Evolutionary conservation across 2,797 vertebrate genomes (phyloP), one percentile per base, ranked within the genome.

Genomic region (Siniperca undulata): DNA sequence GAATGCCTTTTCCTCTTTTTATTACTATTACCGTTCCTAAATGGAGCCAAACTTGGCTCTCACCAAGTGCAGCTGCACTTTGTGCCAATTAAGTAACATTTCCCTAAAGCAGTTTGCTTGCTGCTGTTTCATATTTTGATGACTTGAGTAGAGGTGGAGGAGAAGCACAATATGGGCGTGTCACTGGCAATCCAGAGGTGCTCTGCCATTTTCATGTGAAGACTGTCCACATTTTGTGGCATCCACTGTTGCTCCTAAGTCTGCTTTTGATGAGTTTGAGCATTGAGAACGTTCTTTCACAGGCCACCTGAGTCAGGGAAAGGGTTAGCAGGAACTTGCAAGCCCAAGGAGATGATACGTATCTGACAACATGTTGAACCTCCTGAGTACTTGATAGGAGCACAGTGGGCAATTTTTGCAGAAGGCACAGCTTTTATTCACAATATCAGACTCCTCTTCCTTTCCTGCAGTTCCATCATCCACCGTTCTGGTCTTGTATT

Each of bases 261-360:
- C 59, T 74, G 71, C 20, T 52, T 52, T 74, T 60, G 1, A 74
- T 52, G 2, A 50, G 65, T 3, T 65, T 64, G 1, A 73, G 27
- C 0, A 19, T 73, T 3, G 74, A 77, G 12, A 69, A 50, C 0
- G 34, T 60, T 5, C 17, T 17, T 7, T 70, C 48, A 34, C 58
- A 62, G 36, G 48, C 58, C 22, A 70, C 66, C 24, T 77, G 56
- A 5, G 30, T 78, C 4, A 78, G 24, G 4, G 66, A 70, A 0
- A 70, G 48, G 2, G 66, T 70, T 7, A 70, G 58, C n/a, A 70
- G 58, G 48, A 13, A 70, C 38, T 70, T 78, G 56, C 75, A 36
- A 77, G 55, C 6, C 66, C 34, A 24, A 70, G 20, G 34, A 61
- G 3, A 62, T 5, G 61, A 4, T 78, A 78, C 0, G 66, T 56